Conservation (phyloP, 2,888 invertebrate genomes). For the Argyresthia goedartella region DNA sequence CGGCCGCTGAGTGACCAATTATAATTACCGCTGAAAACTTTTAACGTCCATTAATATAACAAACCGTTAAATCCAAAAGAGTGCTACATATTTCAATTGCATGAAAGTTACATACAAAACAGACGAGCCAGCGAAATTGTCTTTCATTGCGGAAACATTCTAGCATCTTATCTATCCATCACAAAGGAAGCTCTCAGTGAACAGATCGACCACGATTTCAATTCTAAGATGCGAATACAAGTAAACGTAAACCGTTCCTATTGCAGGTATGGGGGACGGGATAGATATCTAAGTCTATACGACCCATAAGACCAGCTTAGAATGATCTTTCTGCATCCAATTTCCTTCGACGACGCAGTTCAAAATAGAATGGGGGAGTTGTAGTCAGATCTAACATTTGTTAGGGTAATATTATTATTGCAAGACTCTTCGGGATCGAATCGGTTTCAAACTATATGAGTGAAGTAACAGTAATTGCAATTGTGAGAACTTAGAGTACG, state of each 20-base stretch:
- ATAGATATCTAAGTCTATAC: not conserved
- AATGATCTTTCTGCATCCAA: not conserved
- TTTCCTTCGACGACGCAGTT: not conserved
- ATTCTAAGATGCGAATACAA: conserved; percentile 22
- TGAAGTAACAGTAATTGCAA: not conserved
- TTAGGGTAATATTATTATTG: conserved; percentile 7
- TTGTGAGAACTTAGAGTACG: no score
- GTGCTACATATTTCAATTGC: no score
- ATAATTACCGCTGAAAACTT: no score
- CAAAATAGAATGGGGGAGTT: not conserved
- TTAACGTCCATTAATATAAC: no score
- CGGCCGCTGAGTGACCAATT: no score
- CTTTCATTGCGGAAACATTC: conserved; percentile 2
- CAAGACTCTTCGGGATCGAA: not conserved
- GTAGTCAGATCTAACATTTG: conserved; percentile 1
- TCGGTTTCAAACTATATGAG: not conserved
- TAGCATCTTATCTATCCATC: conserved; percentile 4
- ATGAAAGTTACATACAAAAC: no score
- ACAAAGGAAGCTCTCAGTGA: conserved; percentile 21
- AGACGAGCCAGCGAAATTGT: not conserved
- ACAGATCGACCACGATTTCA: conserved; percentile 33
- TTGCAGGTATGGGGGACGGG: conserved; percentile 1
- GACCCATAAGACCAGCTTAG: not conserved
- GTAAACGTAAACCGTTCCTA: conserved; percentile 11
- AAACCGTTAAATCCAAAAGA: no score